Base-by-base conservation (phyloP, 2,888 invertebrate genomes). In the Minunthozetes semirufus region DNA sequence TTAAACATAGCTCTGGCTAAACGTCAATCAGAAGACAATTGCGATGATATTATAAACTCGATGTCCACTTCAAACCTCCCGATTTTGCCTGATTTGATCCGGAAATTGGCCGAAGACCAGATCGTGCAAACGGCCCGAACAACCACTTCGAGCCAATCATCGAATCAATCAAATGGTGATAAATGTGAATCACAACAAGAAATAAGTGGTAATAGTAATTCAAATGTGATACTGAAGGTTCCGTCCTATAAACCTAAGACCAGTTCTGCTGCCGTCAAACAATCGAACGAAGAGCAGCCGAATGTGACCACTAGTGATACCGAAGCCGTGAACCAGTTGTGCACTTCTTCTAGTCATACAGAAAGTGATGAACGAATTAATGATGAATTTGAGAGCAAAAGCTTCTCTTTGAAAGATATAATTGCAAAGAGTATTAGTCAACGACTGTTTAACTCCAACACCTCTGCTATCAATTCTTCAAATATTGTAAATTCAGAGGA, bases 381-480 rank as follows among this genome's bases (percentile, higher is more conserved):
- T 11, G 66, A 66, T 19, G 59, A 59, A 25, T 66, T 66, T 19
- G 66, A 66, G 38, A 66, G 66, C 33, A 66, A 66, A 33, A 66
- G 82, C 56, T 85, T 90, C 53, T 86, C 86, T 72, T 87, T 94
- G 80, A 91, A 91, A 81, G 93, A 94, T 82, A 92, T 93, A 79
- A 94, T 95, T 82, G 92, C 92, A 78, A 93, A 92, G 82, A 93
- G 91, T 83, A 93, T 94, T 82, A 92, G 91, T 83, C 91, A 93
- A 82, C 93, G 90, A 83, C 80, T 82, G 29, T 77, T 76, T 19
- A 73, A 70, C 22, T 63, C 68, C 17, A 72, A 73, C 46, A 63
- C 72, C 22, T 33, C 25, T 27, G 59, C 46, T 1, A 19, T 5
- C 9, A 42, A 42, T 3, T 56, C 42, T 17, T 72, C 59, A 15